Base-by-base conservation (phyloP, 1,140 invertebrate species). In the Sesamia nonagrioides region DNA sequence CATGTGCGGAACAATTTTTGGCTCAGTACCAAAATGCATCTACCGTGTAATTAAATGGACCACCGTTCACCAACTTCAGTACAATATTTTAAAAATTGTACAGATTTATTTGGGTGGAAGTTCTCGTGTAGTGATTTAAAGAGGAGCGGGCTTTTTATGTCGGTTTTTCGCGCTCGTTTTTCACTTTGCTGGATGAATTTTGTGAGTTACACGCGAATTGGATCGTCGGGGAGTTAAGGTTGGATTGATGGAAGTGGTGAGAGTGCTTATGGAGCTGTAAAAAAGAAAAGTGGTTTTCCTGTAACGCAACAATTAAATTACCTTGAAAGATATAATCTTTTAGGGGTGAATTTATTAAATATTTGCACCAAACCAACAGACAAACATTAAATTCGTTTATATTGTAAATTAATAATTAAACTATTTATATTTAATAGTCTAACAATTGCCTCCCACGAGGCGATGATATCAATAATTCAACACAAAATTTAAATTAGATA, bases 41-140 rank as follows among this genome's bases (percentile, higher is more conserved):
- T 66, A 56, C 48, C 79, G 74, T 84, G 77, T 81, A 81, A 84
- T 84, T 84, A 84, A 84, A 81, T 79, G 77, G 77, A 63, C 68
- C 66, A 76, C 63, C 63, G 58, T 76, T 80, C 76, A 80, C 61
- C 56, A 61, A 76, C 42, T 61, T 5, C 18, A 27, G 45, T 76
- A 63, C 40, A 76, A 63, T 76, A 76, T 63, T 76, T 63, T 50
- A 63, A 63, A 75, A 76, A 63, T 37, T 63, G 58, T 74, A 42
- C 52, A 61, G 58, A 63, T 76, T 76, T 50, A 76, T 76, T 63
- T 63, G 35, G 37, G 50, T 56, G 37, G 71, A 42, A 58, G 71
- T 40, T 45, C 13, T 42, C 27, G 37, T 54, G 45, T 35, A 37
- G 68, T 71, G 48, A 71, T 71, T 71, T 71, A 69, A 69, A 69